Percentiles rank a stretch among this genome's conserved stretches.
Conservation (phyloP, 2,888 invertebrate species). For the Abscondita cerata region DNA sequence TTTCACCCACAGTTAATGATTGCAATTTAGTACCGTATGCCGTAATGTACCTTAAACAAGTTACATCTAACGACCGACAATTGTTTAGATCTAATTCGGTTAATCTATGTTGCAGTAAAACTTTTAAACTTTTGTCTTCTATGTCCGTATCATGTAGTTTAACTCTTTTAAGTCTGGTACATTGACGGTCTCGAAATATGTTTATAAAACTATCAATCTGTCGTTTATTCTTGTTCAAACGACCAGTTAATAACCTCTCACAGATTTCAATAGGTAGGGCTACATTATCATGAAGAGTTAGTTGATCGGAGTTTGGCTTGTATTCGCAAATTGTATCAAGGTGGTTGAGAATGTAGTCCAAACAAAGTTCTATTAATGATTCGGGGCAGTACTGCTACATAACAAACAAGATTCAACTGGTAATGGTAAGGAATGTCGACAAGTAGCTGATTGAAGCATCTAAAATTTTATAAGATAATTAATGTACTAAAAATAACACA, state of each 20-base stretch:
- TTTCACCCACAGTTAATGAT: conserved; percentile 74
- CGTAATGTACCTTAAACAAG: conserved; percentile 72
- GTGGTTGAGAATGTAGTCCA: conserved; percentile 68
- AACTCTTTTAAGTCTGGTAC: conserved; percentile 73
- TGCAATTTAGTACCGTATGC: conserved; percentile 72
- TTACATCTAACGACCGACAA: conserved; percentile 71
- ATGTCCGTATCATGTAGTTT: conserved; percentile 75
- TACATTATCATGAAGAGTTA: conserved; percentile 66
- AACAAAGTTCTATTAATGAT: conserved; percentile 68
- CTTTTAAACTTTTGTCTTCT: conserved; percentile 73
- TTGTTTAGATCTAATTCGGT: conserved; percentile 77
- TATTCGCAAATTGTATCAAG: conserved; percentile 66
- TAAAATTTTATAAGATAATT: conserved; percentile 38
- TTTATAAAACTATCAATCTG: conserved; percentile 73
- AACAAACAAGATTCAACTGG: conserved; percentile 56
- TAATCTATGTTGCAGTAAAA: conserved; percentile 76
- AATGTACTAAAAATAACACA: conserved; percentile 28
- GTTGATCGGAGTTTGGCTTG: conserved; percentile 58
- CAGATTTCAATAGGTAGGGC: conserved; percentile 75
- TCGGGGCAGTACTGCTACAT: conserved; percentile 62
- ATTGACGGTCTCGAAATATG: conserved; percentile 71
- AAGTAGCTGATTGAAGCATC: conserved; percentile 52
- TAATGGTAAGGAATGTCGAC: conserved; percentile 55
- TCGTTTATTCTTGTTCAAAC: conserved; percentile 58
- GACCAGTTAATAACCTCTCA: conserved; percentile 69